Evolutionary conservation across 2,113 vertebrate species (phyloP).

Genomic region (Ifrita kowaldi): DNA sequence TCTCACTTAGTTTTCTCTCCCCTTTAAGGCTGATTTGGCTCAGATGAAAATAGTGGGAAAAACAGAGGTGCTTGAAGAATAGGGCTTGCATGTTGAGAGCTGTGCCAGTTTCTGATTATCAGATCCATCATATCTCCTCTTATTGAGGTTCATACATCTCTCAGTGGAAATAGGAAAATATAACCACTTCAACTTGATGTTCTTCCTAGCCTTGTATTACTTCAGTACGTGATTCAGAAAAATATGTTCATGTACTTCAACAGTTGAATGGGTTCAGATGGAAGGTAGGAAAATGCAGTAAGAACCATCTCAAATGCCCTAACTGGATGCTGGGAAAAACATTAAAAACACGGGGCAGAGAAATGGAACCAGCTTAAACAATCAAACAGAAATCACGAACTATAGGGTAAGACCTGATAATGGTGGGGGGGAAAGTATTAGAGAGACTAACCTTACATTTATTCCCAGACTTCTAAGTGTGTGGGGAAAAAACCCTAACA

Average conservation of each 20-base stretch:
- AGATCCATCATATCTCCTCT: neutral
- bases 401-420: neutral
- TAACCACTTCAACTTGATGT: neutral
- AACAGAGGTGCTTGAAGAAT: neutral
- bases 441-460: neutral
- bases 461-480: neutral
- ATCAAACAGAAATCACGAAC: neutral
- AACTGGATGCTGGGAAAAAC: neutral
- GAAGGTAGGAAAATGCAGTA: neutral
- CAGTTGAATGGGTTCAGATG: neutral
- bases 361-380: neutral
- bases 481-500: neutral
- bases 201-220: neutral
- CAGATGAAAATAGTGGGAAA: neutral
- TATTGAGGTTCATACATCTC: neutral
- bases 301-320: neutral
- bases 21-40: neutral
- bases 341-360: neutral
- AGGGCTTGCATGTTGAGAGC: neutral
- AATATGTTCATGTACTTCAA: neutral
- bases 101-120: neutral
- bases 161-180: neutral
- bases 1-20: neutral
- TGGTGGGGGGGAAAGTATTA: neutral
- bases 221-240: neutral